Conservation (phyloP, 2,888 invertebrate genomes). For the Drosophila peninsularis region DNA sequence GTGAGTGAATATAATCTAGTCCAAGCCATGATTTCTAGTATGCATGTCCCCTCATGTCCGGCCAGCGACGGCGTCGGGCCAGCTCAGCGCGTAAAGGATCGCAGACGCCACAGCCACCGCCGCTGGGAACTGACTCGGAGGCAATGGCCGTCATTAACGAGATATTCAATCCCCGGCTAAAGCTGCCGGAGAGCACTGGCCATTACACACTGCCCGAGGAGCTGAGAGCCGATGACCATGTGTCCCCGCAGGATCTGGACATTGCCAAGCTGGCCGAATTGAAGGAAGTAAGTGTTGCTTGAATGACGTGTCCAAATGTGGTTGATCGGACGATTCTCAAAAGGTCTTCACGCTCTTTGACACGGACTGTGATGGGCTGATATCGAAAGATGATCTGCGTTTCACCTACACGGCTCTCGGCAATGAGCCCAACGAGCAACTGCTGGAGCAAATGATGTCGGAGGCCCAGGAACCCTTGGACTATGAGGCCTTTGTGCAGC, state of each 20-base stretch:
- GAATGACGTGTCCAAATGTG: not conserved
- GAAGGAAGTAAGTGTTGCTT: conserved; percentile 86
- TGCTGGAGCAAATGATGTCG: conserved; percentile 87
- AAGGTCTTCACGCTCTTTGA: conserved; percentile 89
- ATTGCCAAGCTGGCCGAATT: conserved; percentile 87
- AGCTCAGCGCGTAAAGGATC: conserved; percentile 78
- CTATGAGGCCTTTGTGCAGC: conserved; percentile 87
- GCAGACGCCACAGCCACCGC: conserved; percentile 60
- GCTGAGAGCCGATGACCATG: conserved; percentile 82
- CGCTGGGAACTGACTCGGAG: conserved; percentile 76
- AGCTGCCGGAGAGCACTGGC: conserved; percentile 80
- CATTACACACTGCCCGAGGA: conserved; percentile 82
- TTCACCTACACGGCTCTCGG: conserved; percentile 88
- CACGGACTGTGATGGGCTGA: conserved; percentile 88
- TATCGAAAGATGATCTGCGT: conserved; percentile 88
- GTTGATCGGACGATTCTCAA: conserved; percentile 11
- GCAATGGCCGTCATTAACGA: conserved; percentile 84
- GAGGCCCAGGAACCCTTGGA: conserved; percentile 87
- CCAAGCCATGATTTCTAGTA: not conserved
- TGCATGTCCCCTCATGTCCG: not conserved
- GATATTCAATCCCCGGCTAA: conserved; percentile 84
- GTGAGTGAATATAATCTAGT: conserved; percentile 61
- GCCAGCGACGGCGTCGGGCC: conserved; percentile 80
- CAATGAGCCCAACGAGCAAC: conserved; percentile 86
- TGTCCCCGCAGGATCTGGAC: conserved; percentile 86